phyloP scores from a whole-genome alignment of 2,888 invertebrate genomes.

The Drosophila maculinotata region DNA sequence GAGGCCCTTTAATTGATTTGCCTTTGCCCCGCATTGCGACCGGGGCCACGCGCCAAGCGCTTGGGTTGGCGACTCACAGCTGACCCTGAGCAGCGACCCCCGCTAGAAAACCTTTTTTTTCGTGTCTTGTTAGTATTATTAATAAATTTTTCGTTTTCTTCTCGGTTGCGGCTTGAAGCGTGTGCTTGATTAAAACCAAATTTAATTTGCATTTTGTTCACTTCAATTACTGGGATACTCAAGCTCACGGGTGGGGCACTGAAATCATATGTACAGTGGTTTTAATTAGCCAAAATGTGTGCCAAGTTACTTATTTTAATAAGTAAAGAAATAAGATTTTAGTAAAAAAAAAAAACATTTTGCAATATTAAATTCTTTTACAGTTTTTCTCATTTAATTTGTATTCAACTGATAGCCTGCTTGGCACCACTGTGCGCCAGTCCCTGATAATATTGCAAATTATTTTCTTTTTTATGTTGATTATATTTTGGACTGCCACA shows the following conservation, averaged over 20 bases:
- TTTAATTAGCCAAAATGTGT: not conserved
- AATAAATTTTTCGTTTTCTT: not conserved
- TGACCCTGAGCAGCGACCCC: constrained; percentile 56
- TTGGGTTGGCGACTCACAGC: constrained; percentile 6
- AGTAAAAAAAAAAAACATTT: too few relatives aligned
- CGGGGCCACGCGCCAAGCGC: constrained; percentile 35
- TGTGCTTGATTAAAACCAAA: constrained; percentile 75
- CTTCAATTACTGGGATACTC: constrained; percentile 63
- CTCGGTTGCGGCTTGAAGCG: constrained; percentile 20
- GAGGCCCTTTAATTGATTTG: constrained; percentile 76
- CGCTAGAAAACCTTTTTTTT: constrained; percentile 45
- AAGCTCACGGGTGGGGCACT: constrained; percentile 18
- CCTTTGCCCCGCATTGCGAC: constrained; percentile 30
- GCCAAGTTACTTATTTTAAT: too few relatives aligned
- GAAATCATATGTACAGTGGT: constrained; percentile 31
- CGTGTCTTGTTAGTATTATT: constrained; percentile 13
- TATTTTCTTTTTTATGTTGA: constrained; percentile 81
- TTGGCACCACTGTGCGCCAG: constrained; percentile 49
- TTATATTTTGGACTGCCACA: constrained; percentile 65
- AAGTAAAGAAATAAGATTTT: too few relatives aligned
- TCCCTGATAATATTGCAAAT: constrained; percentile 81
- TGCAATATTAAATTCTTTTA: not conserved
- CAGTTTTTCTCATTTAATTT: not conserved
- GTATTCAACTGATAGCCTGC: not conserved
- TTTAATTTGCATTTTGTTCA: constrained; percentile 73